phyloP scores from a whole-genome alignment of 2,113 vertebrate species.

The Amia ocellicauda region DNA sequence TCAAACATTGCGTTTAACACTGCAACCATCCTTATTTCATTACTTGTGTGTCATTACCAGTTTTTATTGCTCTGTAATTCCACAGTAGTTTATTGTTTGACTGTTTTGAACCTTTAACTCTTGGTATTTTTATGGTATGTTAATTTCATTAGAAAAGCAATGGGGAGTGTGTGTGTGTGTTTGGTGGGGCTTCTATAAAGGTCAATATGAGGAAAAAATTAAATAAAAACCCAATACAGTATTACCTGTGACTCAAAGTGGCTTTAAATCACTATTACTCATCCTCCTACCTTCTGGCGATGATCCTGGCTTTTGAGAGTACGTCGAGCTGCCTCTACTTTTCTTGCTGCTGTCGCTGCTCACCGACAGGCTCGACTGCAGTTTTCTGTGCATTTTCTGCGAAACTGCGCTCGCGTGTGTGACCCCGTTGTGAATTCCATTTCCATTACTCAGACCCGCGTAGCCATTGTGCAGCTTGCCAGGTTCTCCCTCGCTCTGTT shows the following conservation, averaged over 20 bases:
- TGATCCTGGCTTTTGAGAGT: conserved; percentile 80
- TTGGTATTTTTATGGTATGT: no score
- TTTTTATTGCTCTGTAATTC: neutral
- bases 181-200: no score
- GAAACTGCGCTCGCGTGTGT: conserved; percentile 67
- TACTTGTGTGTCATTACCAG: neutral
- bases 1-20: neutral
- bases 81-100: no score
- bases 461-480: conserved; percentile 67
- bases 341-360: conserved; percentile 83
- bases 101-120: no score
- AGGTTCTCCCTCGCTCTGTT: conserved; percentile 63
- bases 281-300: conserved; percentile 85
- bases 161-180: no score
- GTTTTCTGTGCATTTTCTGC: conserved; percentile 87
- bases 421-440: conserved; percentile 65
- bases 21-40: neutral
- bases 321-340: conserved; percentile 82
- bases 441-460: conserved; percentile 62
- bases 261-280: neutral
- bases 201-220: no score
- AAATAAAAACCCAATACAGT: no score
- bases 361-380: conserved; percentile 90
- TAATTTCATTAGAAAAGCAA: no score
- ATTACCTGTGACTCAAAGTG: neutral